Percentiles rank a stretch among this genome's conserved stretches.
Evolutionary conservation across 1,140 invertebrate genomes (phyloP).

Genomic region (Trichoplusia ni): DNA sequence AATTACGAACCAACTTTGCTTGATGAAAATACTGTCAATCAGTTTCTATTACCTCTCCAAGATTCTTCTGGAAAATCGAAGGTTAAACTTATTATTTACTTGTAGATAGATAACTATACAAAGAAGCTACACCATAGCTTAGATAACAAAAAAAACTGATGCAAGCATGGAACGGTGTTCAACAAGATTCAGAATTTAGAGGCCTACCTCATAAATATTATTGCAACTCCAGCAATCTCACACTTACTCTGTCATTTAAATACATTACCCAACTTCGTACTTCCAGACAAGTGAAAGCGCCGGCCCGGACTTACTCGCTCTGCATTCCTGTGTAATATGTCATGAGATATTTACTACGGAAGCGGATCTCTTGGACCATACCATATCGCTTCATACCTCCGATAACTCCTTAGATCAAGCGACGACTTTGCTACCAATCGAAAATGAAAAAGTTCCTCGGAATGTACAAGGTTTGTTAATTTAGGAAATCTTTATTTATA

Average conservation of each 20-base stretch:
- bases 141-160: too few relatives aligned
- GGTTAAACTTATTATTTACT: conserved; percentile 35
- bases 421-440: neutral
- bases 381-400: conserved; percentile 64
- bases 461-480: conserved; percentile 19
- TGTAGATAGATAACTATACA: too few relatives aligned
- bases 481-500: too few relatives aligned
- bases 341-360: conserved; percentile 74
- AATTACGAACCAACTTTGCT: conserved; percentile 66
- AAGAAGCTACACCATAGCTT: too few relatives aligned
- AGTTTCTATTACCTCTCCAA: conserved; percentile 65
- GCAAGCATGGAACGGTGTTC: too few relatives aligned
- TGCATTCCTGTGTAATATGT: conserved; percentile 70
- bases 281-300: conserved; percentile 53
- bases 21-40: conserved; percentile 70
- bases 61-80: conserved; percentile 44
- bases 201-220: too few relatives aligned
- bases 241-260: too few relatives aligned
- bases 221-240: too few relatives aligned
- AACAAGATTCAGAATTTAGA: too few relatives aligned
- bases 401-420: conserved; percentile 30
- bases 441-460: neutral
- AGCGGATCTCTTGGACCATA: conserved; percentile 70
- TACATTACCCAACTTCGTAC: too few relatives aligned
- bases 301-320: conserved; percentile 61